phyloP scores from a whole-genome alignment of 2,113 vertebrate species.

The Arvicanthis niloticus region DNA sequence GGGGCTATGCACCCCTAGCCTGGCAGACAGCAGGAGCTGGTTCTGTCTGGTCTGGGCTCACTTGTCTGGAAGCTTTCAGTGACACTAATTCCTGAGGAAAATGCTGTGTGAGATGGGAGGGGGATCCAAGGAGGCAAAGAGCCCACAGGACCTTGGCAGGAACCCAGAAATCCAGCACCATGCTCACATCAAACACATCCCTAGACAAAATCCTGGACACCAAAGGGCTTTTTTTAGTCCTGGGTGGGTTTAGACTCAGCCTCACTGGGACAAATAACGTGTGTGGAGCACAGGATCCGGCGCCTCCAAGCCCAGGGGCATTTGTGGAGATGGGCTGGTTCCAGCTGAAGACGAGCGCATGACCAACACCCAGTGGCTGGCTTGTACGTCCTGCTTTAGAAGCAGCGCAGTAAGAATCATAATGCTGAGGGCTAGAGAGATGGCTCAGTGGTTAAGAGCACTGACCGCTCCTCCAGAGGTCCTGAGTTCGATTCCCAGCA shows the following conservation, averaged over 20 bases:
- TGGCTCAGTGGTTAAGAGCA: too few relatives aligned
- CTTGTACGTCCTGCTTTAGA: not conserved
- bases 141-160: too few relatives aligned
- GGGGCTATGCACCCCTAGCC: not conserved
- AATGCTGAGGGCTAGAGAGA: too few relatives aligned
- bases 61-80: not conserved
- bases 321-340: not conserved
- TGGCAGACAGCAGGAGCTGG: rapidly evolving
- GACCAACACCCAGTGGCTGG: not conserved
- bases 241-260: not conserved
- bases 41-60: not conserved
- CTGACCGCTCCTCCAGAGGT: too few relatives aligned
- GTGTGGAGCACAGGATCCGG: rapidly evolving
- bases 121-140: not conserved
- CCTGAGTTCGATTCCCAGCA: too few relatives aligned
- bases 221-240: not conserved
- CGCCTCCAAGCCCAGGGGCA: rapidly evolving
- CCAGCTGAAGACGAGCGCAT: not conserved
- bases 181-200: not conserved
- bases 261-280: not conserved
- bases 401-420: not conserved
- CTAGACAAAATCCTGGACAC: too few relatives aligned
- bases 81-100: too few relatives aligned
- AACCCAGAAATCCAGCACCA: not conserved
- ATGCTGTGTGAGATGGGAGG: not conserved